Conservation (phyloP, 2,888 invertebrate genomes). For the Branchipolynoe longqiensis region DNA sequence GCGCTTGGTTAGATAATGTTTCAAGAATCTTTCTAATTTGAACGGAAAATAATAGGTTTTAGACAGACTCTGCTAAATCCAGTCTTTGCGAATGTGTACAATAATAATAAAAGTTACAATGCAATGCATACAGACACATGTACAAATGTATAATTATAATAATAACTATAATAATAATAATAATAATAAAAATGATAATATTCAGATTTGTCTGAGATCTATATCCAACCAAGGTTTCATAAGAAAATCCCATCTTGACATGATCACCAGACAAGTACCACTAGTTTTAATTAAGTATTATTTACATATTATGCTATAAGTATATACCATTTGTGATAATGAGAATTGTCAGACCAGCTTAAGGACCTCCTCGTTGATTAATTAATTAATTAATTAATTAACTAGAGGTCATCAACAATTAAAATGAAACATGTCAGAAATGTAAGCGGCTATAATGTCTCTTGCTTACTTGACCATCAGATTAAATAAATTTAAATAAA, state of each 20-base stretch:
- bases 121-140: constrained; percentile 33
- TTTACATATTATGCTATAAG: constrained; percentile 49
- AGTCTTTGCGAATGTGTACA: constrained; percentile 3
- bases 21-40: not conserved
- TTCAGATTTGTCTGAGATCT: not conserved
- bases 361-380: not conserved
- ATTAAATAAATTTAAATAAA: constrained; percentile 17
- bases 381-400: no score
- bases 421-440: constrained; percentile 24
- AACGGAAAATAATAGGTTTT: not conserved
- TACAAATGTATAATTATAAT: constrained; percentile 14
- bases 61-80: no score
- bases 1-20: constrained; percentile 2
- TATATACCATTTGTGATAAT: constrained; percentile 20
- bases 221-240: constrained; percentile 29
- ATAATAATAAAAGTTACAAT: constrained; percentile 5
- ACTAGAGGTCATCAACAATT: constrained; percentile 29
- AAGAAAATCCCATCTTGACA: constrained; percentile 14
- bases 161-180: not conserved
- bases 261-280: constrained; percentile 42
- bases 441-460: constrained; percentile 15
- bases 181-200: no score
- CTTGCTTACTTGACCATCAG: not conserved
- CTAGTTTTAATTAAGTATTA: constrained; percentile 25
- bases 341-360: not conserved